Evolutionary conservation across 2,797 vertebrate genomes (phyloP), one percentile per base, ranked within the genome.

Genomic region (Fistularia commersonii): DNA sequence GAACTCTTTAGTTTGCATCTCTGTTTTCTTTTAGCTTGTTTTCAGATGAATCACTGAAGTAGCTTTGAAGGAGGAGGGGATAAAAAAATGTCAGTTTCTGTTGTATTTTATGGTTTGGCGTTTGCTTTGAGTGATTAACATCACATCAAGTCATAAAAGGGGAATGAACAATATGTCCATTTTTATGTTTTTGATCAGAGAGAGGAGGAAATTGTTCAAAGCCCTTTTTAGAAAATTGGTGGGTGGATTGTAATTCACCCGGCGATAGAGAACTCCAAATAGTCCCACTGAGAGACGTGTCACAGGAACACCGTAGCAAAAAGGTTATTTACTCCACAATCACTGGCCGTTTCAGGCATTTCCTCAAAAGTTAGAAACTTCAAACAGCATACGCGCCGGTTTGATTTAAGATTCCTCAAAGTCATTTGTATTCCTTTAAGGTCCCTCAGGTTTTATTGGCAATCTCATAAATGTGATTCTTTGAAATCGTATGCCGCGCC

Each of bases 391-490:
- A 69, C 55, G 45, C 50, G 59, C 38, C 62, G 54, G 41, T 65
- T 56, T 62, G 36, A 62, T 63, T 44, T 45, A 49, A 33, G 76
- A 78, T 69, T 33, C 44, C 33, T 55, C 71, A 66, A 65, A 71
- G 64, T 58, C 51, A 74, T 84, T 74, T 61, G 48, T 72, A 81
- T 71, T 82, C 72, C 57, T 59, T 38, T 55, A 14, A 69, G 63
- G 61, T 53, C 43, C 35, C 44, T 57, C 43, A 13, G 41, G 41
- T 64, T 81, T 84, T 75, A 85, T 75, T 65, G 66, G 69, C 70
- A 80, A 69, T 87, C 79, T 82, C 61, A 62, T 73, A 66, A 81
- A 84, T 72, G 32, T 36, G 53, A 56, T 66, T 66, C 41, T 66
- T 51, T 69, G 57, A 81, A 80, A 77, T 36, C 64, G 71, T 45